Percentiles rank a stretch among this genome's conserved stretches.
Conservation (phyloP, 53 echinoderm and acorn worm genomes). For the Hippasteria phrygiana region DNA sequence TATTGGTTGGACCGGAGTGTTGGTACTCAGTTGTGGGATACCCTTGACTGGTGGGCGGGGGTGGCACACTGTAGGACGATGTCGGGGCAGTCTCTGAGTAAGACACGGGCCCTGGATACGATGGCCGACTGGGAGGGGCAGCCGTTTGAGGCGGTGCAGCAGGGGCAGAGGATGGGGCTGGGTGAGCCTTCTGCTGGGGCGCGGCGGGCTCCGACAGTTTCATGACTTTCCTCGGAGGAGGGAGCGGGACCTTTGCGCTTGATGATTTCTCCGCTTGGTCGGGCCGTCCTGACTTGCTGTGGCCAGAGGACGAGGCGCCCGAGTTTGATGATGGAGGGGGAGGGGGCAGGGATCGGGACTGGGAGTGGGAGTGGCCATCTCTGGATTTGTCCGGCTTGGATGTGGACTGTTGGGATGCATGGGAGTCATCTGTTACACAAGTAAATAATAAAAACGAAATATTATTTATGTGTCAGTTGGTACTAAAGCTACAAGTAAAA, state of each 20-base stretch:
- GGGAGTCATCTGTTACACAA: conserved; percentile 19
- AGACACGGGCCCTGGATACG: conserved; percentile 41
- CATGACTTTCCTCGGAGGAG: conserved; percentile 5
- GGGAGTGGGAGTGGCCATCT: conserved; percentile 28
- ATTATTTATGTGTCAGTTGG: neutral
- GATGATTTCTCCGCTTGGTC: conserved; percentile 33
- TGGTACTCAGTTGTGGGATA: conserved; percentile 30
- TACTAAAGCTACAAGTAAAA: no score
- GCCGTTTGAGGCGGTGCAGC: neutral
- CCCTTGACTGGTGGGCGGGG: conserved; percentile 53
- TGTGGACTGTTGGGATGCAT: conserved; percentile 14
- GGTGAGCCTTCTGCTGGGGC: conserved; percentile 24
- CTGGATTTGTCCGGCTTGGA: conserved; percentile 36
- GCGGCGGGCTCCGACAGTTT: conserved; percentile 20
- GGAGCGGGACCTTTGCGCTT: conserved; percentile 24
- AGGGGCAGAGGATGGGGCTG: neutral
- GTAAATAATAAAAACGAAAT: neutral
- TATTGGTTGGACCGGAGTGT: neutral
- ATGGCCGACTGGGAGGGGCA: conserved; percentile 2
- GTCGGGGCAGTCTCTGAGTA: conserved; percentile 42
- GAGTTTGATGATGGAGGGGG: conserved; percentile 24
- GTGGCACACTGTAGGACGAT: conserved; percentile 27
- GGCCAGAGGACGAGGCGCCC: neutral
- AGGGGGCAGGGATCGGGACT: conserved; percentile 20
- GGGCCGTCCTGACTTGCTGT: neutral